These are phyloP conservation scores for Phacellophora camtschatica DNA, from an alignment of 30 jellyfish, hydroid and myxozoan species.

Conservation along the genomic window DNA sequence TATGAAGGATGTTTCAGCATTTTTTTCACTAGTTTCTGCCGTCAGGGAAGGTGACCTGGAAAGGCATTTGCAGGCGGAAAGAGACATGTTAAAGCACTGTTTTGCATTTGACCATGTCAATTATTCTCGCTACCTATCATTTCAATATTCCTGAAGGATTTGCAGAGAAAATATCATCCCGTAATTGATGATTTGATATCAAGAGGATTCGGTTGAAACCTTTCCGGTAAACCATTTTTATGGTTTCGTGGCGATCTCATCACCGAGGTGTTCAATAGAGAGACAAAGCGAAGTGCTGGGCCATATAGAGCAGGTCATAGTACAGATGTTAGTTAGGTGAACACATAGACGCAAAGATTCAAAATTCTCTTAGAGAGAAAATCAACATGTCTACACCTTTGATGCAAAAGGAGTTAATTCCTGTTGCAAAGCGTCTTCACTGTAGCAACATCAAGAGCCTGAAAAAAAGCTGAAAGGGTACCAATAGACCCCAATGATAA, in stretches of 20 bases:
- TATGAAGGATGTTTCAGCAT: conserved; percentile 24
- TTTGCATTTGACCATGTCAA: conserved; percentile 30
- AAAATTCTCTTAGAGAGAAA: conserved; percentile 9
- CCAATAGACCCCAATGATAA: not conserved
- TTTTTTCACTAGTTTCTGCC: conserved; percentile 20
- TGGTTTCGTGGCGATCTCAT: conserved; percentile 15
- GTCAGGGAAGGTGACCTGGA: conserved; percentile 12
- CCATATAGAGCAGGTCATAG: conserved; percentile 37
- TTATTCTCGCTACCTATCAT: conserved; percentile 23
- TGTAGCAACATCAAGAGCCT: not conserved
- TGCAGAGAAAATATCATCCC: not conserved
- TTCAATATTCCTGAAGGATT: conserved; percentile 10
- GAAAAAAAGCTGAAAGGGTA: conserved; percentile 25
- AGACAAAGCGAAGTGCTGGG: conserved; percentile 26
- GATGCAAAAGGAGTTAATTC: conserved; percentile 6
- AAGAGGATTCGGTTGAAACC: not conserved
- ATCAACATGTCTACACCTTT: conserved; percentile 21
- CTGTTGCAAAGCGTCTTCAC: conserved; percentile 13
- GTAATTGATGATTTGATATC: not conserved
- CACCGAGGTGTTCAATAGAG: conserved; percentile 18
- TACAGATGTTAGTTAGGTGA: conserved; percentile 8
- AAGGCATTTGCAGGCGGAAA: conserved; percentile 22
- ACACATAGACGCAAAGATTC: conserved; percentile 31
- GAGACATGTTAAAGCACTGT: conserved; percentile 27
- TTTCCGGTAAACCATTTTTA: conserved; percentile 14